A percentile compares a stretch with the other conserved stretches of the same genome.
Conservation (phyloP, 2,888 invertebrate genomes). For the Conistra vaccinii region DNA sequence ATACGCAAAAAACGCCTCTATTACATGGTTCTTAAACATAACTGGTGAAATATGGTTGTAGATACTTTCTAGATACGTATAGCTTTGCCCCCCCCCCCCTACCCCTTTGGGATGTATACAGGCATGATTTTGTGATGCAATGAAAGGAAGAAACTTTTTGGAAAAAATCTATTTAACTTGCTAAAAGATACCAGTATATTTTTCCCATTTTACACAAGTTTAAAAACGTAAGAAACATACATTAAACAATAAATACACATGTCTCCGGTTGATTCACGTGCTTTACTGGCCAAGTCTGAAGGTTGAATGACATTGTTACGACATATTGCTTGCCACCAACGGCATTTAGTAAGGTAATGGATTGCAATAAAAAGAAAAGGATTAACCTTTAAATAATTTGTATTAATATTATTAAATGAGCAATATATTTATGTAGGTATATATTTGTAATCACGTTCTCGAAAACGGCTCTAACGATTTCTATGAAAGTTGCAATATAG, state of each 20-base stretch:
- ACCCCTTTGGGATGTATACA: background rate
- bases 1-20: background rate
- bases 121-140: background rate
- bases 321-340: conserved; percentile 16
- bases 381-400: background rate
- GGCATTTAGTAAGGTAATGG: conserved; percentile 18
- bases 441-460: too few species aligned
- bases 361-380: conserved; percentile 7
- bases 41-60: background rate
- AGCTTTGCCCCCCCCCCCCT: too few species aligned
- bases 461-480: too few species aligned
- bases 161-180: background rate
- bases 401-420: too few species aligned
- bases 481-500: too few species aligned
- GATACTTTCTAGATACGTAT: background rate
- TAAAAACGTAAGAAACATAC: background rate
- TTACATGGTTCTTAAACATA: background rate
- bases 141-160: background rate
- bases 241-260: conserved; percentile 25
- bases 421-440: too few species aligned
- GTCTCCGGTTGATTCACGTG: conserved; percentile 16
- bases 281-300: conserved; percentile 23
- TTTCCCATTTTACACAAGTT: background rate
- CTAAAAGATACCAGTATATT: background rate
- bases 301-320: conserved; percentile 32